These are phyloP conservation scores for Macrosteles quadrilineatus DNA, from an alignment of 1,140 invertebrate species.

Conservation along the genomic window DNA sequence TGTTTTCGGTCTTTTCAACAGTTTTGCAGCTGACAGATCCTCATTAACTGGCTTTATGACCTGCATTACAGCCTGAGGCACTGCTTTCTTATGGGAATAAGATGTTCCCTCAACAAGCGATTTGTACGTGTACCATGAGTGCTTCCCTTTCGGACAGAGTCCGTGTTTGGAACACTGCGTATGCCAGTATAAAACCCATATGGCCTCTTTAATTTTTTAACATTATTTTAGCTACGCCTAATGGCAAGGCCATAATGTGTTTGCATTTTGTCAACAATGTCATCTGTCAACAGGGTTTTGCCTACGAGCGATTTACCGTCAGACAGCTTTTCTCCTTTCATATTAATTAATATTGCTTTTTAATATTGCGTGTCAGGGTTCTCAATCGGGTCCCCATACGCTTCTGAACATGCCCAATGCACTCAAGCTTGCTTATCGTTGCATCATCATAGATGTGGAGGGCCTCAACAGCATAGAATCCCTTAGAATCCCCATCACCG, in stretches of 20 bases:
- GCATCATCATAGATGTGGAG: too few relatives aligned
- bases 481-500: constrained; percentile 38
- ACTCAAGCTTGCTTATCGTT: too few relatives aligned
- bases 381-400: too few relatives aligned
- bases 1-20: constrained; percentile 39
- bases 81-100: constrained; percentile 7
- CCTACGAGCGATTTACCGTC: constrained; percentile 14
- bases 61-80: constrained; percentile 21
- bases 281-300: constrained; percentile 12
- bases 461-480: neutral
- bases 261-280: constrained; percentile 19
- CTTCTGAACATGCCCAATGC: too few relatives aligned
- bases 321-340: neutral
- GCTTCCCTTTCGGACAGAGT: constrained; percentile 42
- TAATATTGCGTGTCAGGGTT: constrained; percentile 7
- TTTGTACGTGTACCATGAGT: constrained; percentile 46
- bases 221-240: neutral
- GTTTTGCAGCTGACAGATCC: constrained; percentile 29
- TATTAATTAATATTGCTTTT: too few relatives aligned
- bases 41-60: constrained; percentile 37
- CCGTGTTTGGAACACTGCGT: constrained; percentile 31
- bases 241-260: constrained; percentile 33
- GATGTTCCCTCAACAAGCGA: constrained; percentile 33
- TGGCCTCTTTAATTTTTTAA: constrained; percentile 34
- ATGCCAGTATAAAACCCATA: constrained; percentile 31